Percentiles rank a stretch among this genome's conserved stretches.
phyloP scores from a whole-genome alignment of 2,113 vertebrate species.

The Indri indri region DNA sequence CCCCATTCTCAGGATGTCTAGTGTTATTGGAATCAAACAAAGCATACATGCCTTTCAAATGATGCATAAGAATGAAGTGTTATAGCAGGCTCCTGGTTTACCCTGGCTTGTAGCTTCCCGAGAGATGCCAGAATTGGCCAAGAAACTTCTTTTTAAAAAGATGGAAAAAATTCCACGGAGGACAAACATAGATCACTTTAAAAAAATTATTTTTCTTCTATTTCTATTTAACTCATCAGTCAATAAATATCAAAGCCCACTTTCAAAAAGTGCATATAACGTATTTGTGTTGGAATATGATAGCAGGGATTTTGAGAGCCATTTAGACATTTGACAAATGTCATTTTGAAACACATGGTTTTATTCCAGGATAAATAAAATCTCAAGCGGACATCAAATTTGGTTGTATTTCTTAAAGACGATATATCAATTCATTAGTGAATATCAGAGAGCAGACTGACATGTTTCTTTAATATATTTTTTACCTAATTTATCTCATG shows the following conservation, averaged over 20 bases:
- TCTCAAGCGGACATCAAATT: conserved; percentile 26
- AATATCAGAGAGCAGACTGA: background rate
- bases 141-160: conserved; percentile 77
- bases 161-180: conserved; percentile 83
- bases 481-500: background rate
- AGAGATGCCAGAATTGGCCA: conserved; percentile 78
- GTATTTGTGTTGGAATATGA: conserved; percentile 58
- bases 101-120: conserved; percentile 78
- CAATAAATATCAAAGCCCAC: conserved; percentile 74
- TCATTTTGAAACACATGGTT: conserved; percentile 42
- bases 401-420: background rate
- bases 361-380: conserved; percentile 17
- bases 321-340: conserved; percentile 35
- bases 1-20: conserved; percentile 57
- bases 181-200: conserved; percentile 80
- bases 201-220: conserved; percentile 78
- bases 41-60: conserved; percentile 81
- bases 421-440: background rate
- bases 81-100: conserved; percentile 82
- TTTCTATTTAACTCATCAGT: conserved; percentile 69
- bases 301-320: background rate
- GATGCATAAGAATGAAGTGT: conserved; percentile 84
- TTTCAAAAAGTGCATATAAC: conserved; percentile 66
- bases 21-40: conserved; percentile 79
- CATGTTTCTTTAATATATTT: background rate